Evolutionary conservation across 2,113 vertebrate species (phyloP).

Genomic region (Urocolius indicus): DNA sequence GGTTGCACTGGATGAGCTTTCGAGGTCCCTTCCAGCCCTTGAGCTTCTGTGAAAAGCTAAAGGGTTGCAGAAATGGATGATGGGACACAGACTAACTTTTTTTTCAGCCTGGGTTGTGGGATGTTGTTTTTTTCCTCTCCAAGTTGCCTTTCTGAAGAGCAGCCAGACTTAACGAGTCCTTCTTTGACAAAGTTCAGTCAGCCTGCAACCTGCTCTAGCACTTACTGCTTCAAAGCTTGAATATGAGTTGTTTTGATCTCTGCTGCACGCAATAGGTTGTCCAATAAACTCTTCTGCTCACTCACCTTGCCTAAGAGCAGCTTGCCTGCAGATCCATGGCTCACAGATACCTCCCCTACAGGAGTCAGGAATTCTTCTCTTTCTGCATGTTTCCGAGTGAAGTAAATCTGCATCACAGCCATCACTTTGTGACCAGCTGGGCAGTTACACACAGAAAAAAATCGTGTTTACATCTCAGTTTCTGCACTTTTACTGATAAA

Average conservation of each 20-base stretch:
- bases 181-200: neutral
- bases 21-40: too few relatives aligned
- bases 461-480: neutral
- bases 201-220: neutral
- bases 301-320: neutral
- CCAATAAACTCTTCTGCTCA: neutral
- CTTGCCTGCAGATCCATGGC: neutral
- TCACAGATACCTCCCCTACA: neutral
- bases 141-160: neutral
- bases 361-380: neutral
- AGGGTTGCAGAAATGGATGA: neutral
- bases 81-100: neutral
- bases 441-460: neutral
- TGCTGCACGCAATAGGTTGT: neutral
- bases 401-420: neutral
- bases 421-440: neutral
- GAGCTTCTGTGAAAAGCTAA: neutral
- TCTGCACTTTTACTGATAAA: slow-evolving; percentile 8
- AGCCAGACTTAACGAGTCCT: neutral
- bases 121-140: neutral
- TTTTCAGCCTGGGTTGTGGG: neutral
- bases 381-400: neutral
- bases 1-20: too few relatives aligned
- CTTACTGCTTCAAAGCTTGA: slow-evolving; percentile 5
- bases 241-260: neutral